Percentiles rank a stretch among this genome's conserved stretches.
These are phyloP conservation scores for Sebastes kiyomatsui DNA, from an alignment of 2,797 vertebrate species.

Conservation along the genomic window DNA sequence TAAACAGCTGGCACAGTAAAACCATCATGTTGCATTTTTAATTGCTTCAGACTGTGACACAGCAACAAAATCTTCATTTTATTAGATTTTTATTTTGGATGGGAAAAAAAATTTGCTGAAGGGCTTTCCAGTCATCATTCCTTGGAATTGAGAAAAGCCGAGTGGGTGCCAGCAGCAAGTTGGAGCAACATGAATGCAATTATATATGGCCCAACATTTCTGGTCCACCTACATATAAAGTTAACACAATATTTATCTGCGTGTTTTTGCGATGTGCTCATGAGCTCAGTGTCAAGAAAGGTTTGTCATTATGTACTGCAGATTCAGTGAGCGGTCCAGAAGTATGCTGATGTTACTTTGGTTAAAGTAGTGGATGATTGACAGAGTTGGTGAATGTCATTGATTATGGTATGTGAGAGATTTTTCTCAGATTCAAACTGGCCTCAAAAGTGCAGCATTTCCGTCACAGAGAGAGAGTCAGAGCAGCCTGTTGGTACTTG, in stretches of 20 bases:
- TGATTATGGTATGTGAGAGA: neutral
- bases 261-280: conserved; percentile 30
- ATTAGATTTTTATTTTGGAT: conserved; percentile 9
- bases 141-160: conserved; percentile 23
- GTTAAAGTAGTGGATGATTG: conserved; percentile 17
- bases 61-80: conserved; percentile 21
- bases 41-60: conserved; percentile 22
- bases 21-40: neutral
- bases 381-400: neutral
- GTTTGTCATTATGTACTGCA: neutral
- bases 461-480: neutral
- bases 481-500: neutral
- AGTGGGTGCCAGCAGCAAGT: conserved; percentile 57
- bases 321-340: neutral
- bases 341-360: conserved; percentile 1
- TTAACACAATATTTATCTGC: conserved; percentile 6
- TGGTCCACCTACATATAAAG: conserved; percentile 47
- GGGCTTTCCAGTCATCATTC: conserved; percentile 28
- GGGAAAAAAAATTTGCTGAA: neutral
- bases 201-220: conserved; percentile 37
- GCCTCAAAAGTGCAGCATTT: neutral
- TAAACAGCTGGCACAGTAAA: conserved; percentile 42
- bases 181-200: conserved; percentile 45
- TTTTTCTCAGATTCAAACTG: neutral
- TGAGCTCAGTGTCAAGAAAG: neutral